phyloP scores from a whole-genome alignment of 1,140 invertebrate genomes.

The Pteromalus puparum region DNA sequence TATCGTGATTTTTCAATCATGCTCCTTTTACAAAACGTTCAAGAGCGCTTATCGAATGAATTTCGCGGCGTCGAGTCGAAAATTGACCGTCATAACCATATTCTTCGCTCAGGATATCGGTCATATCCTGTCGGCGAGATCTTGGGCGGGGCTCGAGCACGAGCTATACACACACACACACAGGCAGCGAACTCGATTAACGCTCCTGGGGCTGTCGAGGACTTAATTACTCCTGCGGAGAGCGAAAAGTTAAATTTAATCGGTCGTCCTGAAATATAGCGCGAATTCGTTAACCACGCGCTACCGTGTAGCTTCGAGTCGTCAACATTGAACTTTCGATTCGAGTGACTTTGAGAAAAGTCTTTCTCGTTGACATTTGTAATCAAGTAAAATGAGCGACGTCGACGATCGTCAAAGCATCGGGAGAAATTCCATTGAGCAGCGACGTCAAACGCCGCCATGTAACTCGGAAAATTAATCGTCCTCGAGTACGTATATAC shows the following conservation, averaged over 20 bases:
- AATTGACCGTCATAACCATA: not conserved
- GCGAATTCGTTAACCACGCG: slow-evolving; percentile 5
- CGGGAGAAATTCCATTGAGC: no score
- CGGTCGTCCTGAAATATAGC: not conserved
- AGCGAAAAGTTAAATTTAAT: slow-evolving; percentile 18
- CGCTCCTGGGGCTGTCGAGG: not conserved
- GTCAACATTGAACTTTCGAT: slow-evolving; percentile 15
- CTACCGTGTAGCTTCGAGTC: not conserved
- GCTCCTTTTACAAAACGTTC: not conserved
- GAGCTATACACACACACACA: not conserved
- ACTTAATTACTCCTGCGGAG: slow-evolving; percentile 25
- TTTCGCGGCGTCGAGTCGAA: not conserved
- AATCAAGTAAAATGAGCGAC: no score
- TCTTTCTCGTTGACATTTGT: no score
- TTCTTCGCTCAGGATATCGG: not conserved
- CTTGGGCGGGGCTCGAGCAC: not conserved
- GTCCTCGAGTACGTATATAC: not conserved
- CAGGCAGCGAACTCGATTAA: not conserved
- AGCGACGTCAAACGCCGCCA: no score
- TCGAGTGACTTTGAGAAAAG: not conserved
- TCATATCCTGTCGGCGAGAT: not conserved
- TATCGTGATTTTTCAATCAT: not conserved
- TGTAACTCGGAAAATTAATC: not conserved
- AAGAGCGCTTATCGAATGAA: not conserved
- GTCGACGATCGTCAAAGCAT: no score